Conservation (phyloP, 2,113 vertebrate species). For the Electrona antarctica region DNA sequence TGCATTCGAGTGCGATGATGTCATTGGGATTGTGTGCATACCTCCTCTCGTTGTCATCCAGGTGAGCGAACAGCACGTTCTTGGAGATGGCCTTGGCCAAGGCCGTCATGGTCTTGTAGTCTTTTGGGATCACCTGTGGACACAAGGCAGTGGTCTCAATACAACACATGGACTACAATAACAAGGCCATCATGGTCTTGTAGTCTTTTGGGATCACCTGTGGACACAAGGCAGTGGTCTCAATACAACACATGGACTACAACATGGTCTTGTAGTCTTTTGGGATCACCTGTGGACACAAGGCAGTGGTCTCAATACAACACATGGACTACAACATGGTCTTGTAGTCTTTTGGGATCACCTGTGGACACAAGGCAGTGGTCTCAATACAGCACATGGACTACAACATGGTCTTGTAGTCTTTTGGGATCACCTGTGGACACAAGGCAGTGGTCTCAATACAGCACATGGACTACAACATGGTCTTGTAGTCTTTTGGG, state of each 20-base stretch:
- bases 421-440: constrained; percentile 95
- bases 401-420: constrained; percentile 85
- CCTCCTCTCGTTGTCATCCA: constrained; percentile 98
- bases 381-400: constrained; percentile 27
- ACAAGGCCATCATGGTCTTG: constrained; percentile 98
- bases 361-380: constrained; percentile 75
- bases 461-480: constrained; percentile 23
- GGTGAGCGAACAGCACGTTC: constrained; percentile 96
- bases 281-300: too few relatives aligned
- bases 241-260: too few relatives aligned
- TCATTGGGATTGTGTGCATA: constrained; percentile 56
- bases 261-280: too few relatives aligned
- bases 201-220: too few relatives aligned
- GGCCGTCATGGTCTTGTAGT: constrained; percentile 99
- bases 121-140: constrained; percentile 95
- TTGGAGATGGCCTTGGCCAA: constrained; percentile 97
- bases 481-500: constrained; percentile 98
- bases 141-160: constrained; percentile 34
- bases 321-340: too few relatives aligned
- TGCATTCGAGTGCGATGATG: not conserved
- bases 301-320: too few relatives aligned
- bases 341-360: constrained; percentile 99
- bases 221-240: too few relatives aligned
- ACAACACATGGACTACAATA: constrained; percentile 23
- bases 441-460: constrained; percentile 34